Conservation (phyloP, 2,113 vertebrate species). For the Cyphomyrus plagiostoma region DNA sequence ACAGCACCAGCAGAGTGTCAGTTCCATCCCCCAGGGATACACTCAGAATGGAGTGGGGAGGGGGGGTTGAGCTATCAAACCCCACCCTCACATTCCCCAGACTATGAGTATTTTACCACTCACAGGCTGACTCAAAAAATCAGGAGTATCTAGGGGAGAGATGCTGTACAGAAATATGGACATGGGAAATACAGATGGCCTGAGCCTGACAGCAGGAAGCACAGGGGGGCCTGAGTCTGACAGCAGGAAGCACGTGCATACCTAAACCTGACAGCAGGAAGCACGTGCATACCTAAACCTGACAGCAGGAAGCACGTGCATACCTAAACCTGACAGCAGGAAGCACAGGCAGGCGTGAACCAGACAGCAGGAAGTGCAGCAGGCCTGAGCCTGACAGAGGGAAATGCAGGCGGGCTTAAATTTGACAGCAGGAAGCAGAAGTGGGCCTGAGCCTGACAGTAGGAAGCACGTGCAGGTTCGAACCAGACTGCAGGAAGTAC, state of each 20-base stretch:
- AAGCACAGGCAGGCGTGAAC: no score
- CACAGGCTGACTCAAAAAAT: background rate
- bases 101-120: background rate
- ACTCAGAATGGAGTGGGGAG: background rate
- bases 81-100: background rate
- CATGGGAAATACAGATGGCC: background rate
- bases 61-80: background rate
- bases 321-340: no score
- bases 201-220: background rate
- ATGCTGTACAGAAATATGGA: background rate
- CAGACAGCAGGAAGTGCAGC: no score
- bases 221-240: no score
- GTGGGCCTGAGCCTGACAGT: background rate
- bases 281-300: no score
- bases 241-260: no score
- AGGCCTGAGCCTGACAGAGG: background rate
- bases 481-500: no score
- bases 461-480: background rate
- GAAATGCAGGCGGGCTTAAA: no score
- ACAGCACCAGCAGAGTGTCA: background rate
- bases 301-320: background rate
- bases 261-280: background rate
- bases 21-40: background rate
- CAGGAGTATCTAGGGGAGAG: background rate
- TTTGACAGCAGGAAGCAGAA: background rate